Evolutionary conservation across 2,888 invertebrate species (phyloP).

Genomic region (Epicampocera succincta): DNA sequence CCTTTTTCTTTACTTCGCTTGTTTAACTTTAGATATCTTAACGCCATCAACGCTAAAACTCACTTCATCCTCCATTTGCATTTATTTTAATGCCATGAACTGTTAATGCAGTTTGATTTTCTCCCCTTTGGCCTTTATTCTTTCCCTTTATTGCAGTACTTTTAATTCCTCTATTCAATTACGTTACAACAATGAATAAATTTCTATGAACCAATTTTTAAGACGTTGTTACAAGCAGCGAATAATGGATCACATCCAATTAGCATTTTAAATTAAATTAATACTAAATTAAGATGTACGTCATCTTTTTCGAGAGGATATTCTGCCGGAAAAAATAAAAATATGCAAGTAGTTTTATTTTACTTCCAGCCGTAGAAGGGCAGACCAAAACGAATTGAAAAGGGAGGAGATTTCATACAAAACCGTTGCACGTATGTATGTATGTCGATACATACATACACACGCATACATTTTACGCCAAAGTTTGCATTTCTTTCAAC

Average conservation of each 20-base stretch:
- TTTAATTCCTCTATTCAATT: constrained; percentile 44
- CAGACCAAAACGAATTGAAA: background rate
- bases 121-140: background rate
- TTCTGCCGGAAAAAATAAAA: constrained; percentile 11
- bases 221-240: constrained; percentile 11
- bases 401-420: background rate
- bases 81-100: constrained; percentile 20
- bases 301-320: constrained; percentile 23
- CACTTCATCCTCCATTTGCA: constrained; percentile 23
- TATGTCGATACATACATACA: background rate
- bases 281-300: constrained; percentile 77
- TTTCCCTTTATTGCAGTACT: background rate
- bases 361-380: background rate
- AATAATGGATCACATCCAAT: constrained; percentile 75
- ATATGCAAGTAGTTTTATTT: background rate
- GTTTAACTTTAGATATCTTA: background rate
- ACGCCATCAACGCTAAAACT: background rate
- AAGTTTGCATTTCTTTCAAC: background rate
- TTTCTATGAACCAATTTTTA: background rate
- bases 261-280: constrained; percentile 80
- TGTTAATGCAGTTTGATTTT: constrained; percentile 10
- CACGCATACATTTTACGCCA: too few relatives aligned
- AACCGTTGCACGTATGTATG: background rate
- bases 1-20: background rate
- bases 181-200: constrained; percentile 23